Conservation (phyloP, 2,113 vertebrate species). For the Xenotilapia flavipinnis region DNA sequence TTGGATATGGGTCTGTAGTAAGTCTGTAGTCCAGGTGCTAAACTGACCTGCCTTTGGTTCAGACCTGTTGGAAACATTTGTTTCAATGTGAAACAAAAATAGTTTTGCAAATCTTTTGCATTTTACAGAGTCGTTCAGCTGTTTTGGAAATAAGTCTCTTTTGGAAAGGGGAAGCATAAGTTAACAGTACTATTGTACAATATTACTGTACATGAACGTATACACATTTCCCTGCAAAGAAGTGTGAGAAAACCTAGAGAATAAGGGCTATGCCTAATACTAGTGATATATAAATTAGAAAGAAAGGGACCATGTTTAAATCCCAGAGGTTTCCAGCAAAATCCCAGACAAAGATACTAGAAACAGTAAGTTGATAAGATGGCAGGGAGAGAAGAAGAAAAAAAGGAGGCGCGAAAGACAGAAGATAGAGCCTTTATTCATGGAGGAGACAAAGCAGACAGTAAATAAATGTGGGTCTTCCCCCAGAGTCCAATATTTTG, state of each 20-base stretch:
- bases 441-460: conserved; percentile 24
- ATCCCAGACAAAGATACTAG: conserved; percentile 15
- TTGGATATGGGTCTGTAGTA: background rate
- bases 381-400: background rate
- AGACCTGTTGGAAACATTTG: background rate
- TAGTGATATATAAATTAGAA: conserved; percentile 2
- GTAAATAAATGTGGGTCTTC: conserved; percentile 27
- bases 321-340: background rate
- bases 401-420: background rate
- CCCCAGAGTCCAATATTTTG: conserved; percentile 36
- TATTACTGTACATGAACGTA: background rate
- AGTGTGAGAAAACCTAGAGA: background rate
- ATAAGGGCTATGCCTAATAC: background rate
- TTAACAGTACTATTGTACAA: background rate
- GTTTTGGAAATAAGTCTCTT: background rate
- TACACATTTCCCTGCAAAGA: background rate
- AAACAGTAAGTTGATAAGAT: conserved; percentile 4
- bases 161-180: background rate
- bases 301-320: conserved; percentile 5
- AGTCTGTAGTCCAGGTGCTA: background rate
- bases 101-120: background rate
- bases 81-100: background rate
- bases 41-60: background rate
- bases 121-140: background rate
- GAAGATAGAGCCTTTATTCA: conserved; percentile 26